Conservation (phyloP, 2,113 vertebrate species). For the Nymphicus hollandicus region DNA sequence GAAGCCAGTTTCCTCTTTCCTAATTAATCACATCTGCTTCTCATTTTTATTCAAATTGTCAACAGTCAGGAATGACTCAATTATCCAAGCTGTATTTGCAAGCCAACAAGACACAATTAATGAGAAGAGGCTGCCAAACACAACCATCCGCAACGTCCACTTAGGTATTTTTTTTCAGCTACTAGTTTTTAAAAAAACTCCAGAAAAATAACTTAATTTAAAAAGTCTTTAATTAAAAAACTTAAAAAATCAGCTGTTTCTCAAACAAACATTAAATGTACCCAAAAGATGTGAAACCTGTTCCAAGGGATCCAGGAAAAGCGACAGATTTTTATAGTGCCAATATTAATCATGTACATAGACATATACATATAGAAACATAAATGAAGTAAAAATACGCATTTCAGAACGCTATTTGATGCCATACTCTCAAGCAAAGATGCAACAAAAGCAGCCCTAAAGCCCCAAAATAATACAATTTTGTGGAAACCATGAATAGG, state of each 20-base stretch:
- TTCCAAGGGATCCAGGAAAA: neutral
- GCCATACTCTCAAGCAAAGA: neutral
- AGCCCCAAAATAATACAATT: neutral
- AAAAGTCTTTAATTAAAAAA: neutral
- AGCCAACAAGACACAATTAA: conserved; percentile 16
- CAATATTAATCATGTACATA: neutral
- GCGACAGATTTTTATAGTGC: neutral
- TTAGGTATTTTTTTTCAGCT: neutral
- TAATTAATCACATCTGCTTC: conserved; percentile 8
- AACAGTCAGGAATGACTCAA: conserved; percentile 19
- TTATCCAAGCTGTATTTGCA: conserved; percentile 16
- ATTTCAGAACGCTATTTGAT: neutral
- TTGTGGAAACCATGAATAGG: neutral
- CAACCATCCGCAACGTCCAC: neutral
- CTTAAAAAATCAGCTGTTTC: neutral
- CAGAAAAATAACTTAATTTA: neutral
- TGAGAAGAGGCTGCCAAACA: neutral
- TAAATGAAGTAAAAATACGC: neutral
- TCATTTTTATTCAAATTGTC: conserved; percentile 27
- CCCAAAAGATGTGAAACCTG: neutral
- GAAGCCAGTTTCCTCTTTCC: neutral
- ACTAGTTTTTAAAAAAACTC: neutral
- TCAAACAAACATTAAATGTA: neutral
- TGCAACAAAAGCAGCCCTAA: neutral
- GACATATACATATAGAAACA: neutral